Conservation (phyloP, 2,113 vertebrate genomes). For the Pterophyllum scalare region DNA sequence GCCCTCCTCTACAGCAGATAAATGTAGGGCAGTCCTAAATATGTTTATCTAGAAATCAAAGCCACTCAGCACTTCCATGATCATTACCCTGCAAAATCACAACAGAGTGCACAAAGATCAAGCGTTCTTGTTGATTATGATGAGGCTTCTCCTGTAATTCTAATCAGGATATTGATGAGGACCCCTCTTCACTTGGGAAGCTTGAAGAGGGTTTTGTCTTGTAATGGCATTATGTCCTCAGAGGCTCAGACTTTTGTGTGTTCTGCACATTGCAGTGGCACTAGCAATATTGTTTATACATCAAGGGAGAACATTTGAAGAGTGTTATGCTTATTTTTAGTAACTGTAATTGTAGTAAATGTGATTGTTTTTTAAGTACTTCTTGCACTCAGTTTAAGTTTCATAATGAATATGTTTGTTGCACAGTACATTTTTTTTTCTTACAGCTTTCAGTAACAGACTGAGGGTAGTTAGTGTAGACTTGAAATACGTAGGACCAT, state of each 20-base stretch:
- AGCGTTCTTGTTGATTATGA: constrained; percentile 69
- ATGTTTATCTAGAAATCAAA: constrained; percentile 64
- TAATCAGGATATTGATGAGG: constrained; percentile 68
- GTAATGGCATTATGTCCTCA: constrained; percentile 38
- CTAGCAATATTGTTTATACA: constrained; percentile 14
- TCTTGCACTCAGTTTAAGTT: constrained; percentile 21
- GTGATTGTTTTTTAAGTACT: not conserved
- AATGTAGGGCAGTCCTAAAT: constrained; percentile 40
- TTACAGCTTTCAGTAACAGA: not conserved
- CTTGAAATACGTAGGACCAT: not conserved
- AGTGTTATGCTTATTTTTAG: not conserved
- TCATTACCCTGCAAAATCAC: constrained; percentile 48
- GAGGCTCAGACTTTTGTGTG: not conserved
- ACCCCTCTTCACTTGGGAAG: constrained; percentile 39
- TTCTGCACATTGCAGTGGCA: constrained; percentile 3
- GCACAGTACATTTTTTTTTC: not conserved
- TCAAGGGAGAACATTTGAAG: not conserved
- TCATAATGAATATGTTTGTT: not conserved
- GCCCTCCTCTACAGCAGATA: constrained; percentile 12
- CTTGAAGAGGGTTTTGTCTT: constrained; percentile 42
- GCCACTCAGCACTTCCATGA: constrained; percentile 13
- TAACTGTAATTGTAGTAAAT: not conserved
- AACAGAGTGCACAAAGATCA: constrained; percentile 31
- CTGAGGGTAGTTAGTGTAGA: not conserved
- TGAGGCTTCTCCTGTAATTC: constrained; percentile 38